Evolutionary conservation across 2,797 vertebrate genomes (phyloP).

Genomic region (Mus minutoides): DNA sequence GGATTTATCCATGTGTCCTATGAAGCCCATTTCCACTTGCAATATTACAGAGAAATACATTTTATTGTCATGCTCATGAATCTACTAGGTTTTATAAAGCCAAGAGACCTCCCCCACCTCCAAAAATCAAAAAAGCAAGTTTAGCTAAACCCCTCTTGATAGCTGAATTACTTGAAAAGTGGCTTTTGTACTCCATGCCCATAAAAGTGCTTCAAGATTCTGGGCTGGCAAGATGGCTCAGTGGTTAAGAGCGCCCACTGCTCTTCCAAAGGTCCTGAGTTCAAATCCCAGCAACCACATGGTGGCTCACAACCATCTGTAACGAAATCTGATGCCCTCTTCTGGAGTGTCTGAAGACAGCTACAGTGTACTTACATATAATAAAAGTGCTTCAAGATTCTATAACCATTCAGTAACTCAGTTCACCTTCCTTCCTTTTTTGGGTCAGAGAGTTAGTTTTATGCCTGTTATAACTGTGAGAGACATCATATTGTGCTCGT

Average conservation of each 20-base stretch:
- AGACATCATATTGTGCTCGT: background rate
- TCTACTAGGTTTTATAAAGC: constrained; percentile 37
- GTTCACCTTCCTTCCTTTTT: background rate
- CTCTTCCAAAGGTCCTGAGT: no score
- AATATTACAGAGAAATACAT: background rate
- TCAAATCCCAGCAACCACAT: no score
- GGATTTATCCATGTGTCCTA: background rate
- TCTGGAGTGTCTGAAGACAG: no score
- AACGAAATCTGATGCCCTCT: no score
- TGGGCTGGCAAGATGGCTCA: no score
- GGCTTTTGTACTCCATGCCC: background rate
- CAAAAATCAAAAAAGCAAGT: background rate
- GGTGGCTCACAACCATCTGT: no score
- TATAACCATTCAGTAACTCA: constrained; percentile 17
- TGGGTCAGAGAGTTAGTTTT: constrained; percentile 8
- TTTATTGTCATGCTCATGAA: constrained; percentile 11
- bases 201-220: constrained; percentile 27
- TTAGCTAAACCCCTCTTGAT: background rate
- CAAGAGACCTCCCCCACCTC: background rate
- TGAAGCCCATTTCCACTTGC: background rate
- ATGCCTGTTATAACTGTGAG: constrained; percentile 35
- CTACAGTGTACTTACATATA: no score
- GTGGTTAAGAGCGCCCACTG: no score
- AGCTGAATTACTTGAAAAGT: constrained; percentile 46
- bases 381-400: constrained; percentile 24